Evolutionary conservation across 2,113 vertebrate species (phyloP).

Genomic region (Pangasianodon hypophthalmus): DNA sequence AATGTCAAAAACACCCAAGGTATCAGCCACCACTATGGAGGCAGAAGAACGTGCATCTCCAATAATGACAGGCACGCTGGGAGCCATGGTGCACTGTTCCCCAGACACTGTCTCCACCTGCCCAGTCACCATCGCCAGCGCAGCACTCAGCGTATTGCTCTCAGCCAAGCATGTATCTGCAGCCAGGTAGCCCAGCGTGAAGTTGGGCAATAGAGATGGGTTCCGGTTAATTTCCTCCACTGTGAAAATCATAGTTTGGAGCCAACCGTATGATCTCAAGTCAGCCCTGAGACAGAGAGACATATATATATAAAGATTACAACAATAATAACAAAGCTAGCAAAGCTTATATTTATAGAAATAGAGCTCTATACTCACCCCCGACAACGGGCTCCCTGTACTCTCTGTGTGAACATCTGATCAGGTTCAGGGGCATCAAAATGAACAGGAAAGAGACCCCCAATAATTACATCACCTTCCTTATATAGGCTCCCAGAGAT

Average conservation of each 20-base stretch:
- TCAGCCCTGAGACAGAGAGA: constrained; percentile 56
- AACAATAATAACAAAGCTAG: too few relatives aligned
- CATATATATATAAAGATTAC: not conserved
- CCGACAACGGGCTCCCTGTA: constrained; percentile 39
- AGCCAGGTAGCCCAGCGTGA: constrained; percentile 58
- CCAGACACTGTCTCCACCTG: constrained; percentile 39
- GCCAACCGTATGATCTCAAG: constrained; percentile 58
- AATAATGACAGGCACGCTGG: constrained; percentile 59
- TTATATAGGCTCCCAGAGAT: constrained; percentile 60
- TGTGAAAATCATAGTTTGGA: constrained; percentile 57
- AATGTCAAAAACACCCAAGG: constrained; percentile 62
- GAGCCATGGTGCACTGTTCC: constrained; percentile 38
- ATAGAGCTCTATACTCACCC: constrained; percentile 41
- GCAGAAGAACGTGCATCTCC: constrained; percentile 59
- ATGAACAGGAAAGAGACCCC: constrained; percentile 64
- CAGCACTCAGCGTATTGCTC: constrained; percentile 57
- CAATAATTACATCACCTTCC: constrained; percentile 60
- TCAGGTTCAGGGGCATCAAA: constrained; percentile 55
- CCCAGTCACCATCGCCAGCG: constrained; percentile 58
- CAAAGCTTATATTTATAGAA: not conserved
- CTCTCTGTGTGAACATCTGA: constrained; percentile 50
- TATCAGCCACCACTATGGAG: constrained; percentile 62
- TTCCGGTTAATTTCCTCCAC: constrained; percentile 60
- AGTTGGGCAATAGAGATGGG: constrained; percentile 51
- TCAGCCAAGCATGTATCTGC: constrained; percentile 66